These are phyloP conservation scores for Rhodeus uyekii DNA, from an alignment of 2,797 vertebrate species.

Conservation along the genomic window DNA sequence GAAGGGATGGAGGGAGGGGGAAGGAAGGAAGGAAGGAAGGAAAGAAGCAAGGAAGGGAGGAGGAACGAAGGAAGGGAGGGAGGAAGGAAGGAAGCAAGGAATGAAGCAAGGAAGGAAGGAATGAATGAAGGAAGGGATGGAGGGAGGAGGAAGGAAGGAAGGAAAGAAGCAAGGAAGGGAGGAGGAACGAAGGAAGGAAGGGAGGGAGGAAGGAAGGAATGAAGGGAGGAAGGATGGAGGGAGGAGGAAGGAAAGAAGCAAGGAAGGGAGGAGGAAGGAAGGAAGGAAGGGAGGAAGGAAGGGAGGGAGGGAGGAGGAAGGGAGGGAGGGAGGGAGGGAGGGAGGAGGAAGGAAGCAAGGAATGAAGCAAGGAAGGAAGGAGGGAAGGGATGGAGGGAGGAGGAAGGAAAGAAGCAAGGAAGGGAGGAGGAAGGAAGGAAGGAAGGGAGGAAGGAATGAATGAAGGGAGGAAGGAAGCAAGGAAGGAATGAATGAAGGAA, in stretches of 20 bases:
- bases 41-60: no score
- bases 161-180: no score
- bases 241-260: not conserved
- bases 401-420: not conserved
- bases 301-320: not conserved
- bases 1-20: not conserved
- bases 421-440: constrained; percentile 34
- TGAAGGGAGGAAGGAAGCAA: constrained; percentile 44
- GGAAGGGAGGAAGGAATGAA: constrained; percentile 31
- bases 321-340: not conserved
- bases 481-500: no score
- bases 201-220: no score
- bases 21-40: not conserved
- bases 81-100: not conserved
- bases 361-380: not conserved
- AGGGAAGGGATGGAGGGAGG: not conserved
- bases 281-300: not conserved
- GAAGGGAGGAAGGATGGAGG: no score
- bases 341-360: not conserved
- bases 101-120: not conserved
- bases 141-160: not conserved
- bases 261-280: no score
- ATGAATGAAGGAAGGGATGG: not conserved
- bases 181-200: not conserved
- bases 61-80: not conserved